These are phyloP conservation scores for Brevipalpus yothersi DNA, from an alignment of 1,140 invertebrate species.

Conservation along the genomic window DNA sequence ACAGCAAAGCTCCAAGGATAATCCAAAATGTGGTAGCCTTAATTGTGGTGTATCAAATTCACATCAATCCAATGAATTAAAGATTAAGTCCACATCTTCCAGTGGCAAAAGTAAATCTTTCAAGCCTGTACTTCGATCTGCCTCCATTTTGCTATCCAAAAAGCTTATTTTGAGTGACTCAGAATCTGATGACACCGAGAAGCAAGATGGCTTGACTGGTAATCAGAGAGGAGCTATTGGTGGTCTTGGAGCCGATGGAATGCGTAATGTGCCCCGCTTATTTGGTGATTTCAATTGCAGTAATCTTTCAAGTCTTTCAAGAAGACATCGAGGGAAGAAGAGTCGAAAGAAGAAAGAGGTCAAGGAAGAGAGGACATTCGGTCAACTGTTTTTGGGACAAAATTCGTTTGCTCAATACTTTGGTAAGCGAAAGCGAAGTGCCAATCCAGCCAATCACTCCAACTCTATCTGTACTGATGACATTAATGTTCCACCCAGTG, in stretches of 20 bases:
- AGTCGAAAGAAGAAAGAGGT: background rate
- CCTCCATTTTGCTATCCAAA: conserved; percentile 1
- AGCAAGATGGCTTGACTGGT: background rate
- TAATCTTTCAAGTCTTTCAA: too few relatives aligned
- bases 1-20: background rate
- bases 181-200: background rate
- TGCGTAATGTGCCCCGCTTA: background rate
- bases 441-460: background rate
- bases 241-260: background rate
- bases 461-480: background rate
- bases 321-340: background rate
- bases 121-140: background rate
- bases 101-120: background rate
- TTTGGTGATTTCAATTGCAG: background rate
- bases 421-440: conserved; percentile 1
- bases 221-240: background rate
- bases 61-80: background rate
- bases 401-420: background rate
- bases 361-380: background rate
- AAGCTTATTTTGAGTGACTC: background rate
- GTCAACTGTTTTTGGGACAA: background rate
- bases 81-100: background rate
- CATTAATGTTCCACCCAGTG: background rate
- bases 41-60: background rate
- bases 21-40: background rate